phyloP scores from a whole-genome alignment of 2,888 invertebrate genomes.

The Lysandra coridon region DNA sequence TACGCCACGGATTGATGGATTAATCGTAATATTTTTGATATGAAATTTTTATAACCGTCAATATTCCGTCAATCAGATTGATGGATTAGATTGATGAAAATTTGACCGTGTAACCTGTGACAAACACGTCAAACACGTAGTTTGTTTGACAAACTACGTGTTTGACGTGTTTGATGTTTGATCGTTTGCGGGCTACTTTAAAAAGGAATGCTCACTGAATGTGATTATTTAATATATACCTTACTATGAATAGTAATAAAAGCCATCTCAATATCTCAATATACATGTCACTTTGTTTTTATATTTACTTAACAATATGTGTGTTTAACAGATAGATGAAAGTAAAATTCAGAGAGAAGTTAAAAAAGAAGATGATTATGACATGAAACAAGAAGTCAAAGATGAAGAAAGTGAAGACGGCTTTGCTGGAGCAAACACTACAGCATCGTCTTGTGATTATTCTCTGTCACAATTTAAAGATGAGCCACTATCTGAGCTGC shows the following conservation, averaged over 20 bases:
- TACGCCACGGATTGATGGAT: no score
- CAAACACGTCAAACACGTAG: no score
- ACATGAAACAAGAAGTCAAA: conserved; percentile 40
- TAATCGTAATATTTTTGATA: no score
- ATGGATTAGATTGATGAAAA: no score
- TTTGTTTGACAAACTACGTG: no score
- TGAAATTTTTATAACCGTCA: no score
- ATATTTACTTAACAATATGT: background rate
- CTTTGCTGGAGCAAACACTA: conserved; percentile 68
- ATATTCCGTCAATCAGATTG: no score
- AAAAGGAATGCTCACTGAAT: background rate
- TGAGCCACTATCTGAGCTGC: conserved; percentile 73
- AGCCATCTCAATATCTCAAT: background rate
- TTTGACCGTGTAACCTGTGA: no score
- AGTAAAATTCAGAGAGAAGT: conserved; percentile 66
- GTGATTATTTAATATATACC: background rate
- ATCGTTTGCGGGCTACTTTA: no score
- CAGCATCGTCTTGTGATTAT: conserved; percentile 87
- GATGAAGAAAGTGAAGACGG: conserved; percentile 68
- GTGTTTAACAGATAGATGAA: conserved; percentile 55
- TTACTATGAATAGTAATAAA: no score
- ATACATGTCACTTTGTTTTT: background rate
- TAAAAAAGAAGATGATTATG: conserved; percentile 29
- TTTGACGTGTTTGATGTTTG: no score
- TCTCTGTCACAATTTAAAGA: conserved; percentile 85